phyloP scores from a whole-genome alignment of 2,113 vertebrate genomes.

The Alces alces region DNA sequence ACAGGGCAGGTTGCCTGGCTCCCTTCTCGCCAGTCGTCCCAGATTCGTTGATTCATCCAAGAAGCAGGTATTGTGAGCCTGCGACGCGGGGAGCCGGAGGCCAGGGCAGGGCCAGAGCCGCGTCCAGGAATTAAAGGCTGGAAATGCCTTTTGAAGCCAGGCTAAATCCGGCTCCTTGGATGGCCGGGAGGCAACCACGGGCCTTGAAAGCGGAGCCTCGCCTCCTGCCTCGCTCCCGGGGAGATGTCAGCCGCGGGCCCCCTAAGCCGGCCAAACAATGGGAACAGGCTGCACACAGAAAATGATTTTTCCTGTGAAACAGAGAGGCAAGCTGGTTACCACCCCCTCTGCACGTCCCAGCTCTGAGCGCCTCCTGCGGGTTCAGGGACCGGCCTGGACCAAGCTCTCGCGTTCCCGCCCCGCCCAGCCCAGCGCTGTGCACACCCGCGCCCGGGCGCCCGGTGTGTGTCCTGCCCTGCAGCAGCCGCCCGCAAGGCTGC shows the following conservation, averaged over 20 bases:
- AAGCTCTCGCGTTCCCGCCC: rapidly evolving
- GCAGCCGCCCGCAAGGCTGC: rapidly evolving
- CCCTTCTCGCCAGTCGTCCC: neutral
- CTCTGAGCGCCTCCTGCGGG: rapidly evolving
- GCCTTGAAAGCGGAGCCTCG: neutral
- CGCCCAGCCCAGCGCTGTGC: rapidly evolving
- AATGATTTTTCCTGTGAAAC: too few relatives aligned
- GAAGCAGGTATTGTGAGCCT: neutral
- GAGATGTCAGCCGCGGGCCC: rapidly evolving
- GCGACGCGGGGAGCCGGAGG: neutral
- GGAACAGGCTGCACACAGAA: rapidly evolving
- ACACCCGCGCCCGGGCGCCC: rapidly evolving
- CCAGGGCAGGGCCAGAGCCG: neutral
- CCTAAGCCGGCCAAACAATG: rapidly evolving
- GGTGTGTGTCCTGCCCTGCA: rapidly evolving
- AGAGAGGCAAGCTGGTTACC: neutral
- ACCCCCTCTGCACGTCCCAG: rapidly evolving
- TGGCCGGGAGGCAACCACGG: neutral
- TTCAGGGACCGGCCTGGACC: rapidly evolving
- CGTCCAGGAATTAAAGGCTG: neutral
- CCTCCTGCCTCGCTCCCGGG: neutral
- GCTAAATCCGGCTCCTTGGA: neutral
- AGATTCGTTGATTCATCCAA: neutral
- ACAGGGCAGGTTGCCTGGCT: neutral
- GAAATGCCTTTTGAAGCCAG: neutral